phyloP scores from a whole-genome alignment of 2,113 vertebrate genomes.

The Gymnorhina tibicen region DNA sequence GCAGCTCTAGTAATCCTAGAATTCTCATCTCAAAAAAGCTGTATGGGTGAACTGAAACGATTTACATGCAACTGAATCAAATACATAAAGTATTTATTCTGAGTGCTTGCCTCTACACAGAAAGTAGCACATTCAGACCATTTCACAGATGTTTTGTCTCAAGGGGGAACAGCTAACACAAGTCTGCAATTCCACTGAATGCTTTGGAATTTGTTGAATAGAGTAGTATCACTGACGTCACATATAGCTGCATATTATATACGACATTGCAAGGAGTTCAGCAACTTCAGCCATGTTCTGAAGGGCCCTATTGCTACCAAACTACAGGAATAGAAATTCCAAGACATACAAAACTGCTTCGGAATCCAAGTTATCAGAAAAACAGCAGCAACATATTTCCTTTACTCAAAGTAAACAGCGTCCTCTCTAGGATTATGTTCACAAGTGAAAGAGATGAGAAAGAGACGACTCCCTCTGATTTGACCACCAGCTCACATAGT shows the following conservation, averaged over 20 bases:
- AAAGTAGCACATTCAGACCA: not conserved
- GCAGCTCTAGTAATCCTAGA: not conserved
- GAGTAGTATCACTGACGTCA: accelerated
- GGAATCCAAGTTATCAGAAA: not conserved
- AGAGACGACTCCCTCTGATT: not conserved
- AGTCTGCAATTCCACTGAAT: not conserved
- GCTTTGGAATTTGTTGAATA: not conserved
- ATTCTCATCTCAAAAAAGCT: not conserved
- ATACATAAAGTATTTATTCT: not conserved
- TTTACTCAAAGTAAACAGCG: not conserved
- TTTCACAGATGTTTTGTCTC: not conserved
- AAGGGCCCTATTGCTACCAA: not conserved
- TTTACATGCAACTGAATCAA: not conserved
- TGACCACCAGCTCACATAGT: not conserved
- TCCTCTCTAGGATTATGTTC: not conserved
- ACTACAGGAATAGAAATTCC: not conserved
- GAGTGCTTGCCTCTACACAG: not conserved
- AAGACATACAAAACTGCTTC: not conserved
- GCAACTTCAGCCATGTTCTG: not conserved
- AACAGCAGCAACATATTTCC: not conserved
- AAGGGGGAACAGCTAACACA: not conserved
- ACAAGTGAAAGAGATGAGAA: not conserved
- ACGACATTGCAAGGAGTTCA: not conserved
- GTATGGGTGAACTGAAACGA: not conserved
- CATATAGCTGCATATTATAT: not conserved